Base-by-base conservation (phyloP, 1,140 invertebrate genomes). In the Lucilia cuprina region DNA sequence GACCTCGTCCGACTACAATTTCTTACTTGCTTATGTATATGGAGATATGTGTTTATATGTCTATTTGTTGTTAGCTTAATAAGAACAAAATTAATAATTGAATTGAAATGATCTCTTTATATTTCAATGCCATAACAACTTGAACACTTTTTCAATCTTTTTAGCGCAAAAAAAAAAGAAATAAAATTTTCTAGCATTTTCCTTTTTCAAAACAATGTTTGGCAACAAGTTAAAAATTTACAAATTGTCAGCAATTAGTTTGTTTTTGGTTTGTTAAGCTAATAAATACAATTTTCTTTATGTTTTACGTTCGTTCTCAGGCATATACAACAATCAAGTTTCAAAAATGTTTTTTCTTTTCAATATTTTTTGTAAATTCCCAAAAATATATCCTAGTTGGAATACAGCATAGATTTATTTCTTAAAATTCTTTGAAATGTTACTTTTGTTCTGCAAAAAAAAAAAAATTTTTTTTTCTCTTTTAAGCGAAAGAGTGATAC, bases 241-340 rank as follows among this genome's bases (percentile, higher is more conserved):
- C 65, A 70, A 70, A 70, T 70, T 70, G 65, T 19, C 19, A 19
- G 65, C 65, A 70, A 70, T 70, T 70, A 70, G 65, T 70, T 21
- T 25, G 65, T 70, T 70, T 60, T 70, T 70, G 65, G 65, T 70
- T 70, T 70, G 65, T 70, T 70, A 70, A 70, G 65, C 65, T 70
- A 70, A 70, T 70, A 70, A 70, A 70, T 70, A 70, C 65, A 70
- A 70, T 70, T 70, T 70, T 70, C 25, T 70, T 21, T 65, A 30
- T 30, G 10, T 41, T 41, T 41, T 41, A 7, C 41, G 10, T 41
- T 41, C 41, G 41, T 41, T 41, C 7, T 41, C 41, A 41, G 10
- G 7, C 41, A 41, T 30, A 1, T 41, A 41, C 41, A 41, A 41
- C 41, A 41, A 41, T 41, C 25, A 41, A 3, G 41, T 41, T 41